phyloP scores from a whole-genome alignment of 1,140 invertebrate genomes.

The Paraescarpia echinospica region DNA sequence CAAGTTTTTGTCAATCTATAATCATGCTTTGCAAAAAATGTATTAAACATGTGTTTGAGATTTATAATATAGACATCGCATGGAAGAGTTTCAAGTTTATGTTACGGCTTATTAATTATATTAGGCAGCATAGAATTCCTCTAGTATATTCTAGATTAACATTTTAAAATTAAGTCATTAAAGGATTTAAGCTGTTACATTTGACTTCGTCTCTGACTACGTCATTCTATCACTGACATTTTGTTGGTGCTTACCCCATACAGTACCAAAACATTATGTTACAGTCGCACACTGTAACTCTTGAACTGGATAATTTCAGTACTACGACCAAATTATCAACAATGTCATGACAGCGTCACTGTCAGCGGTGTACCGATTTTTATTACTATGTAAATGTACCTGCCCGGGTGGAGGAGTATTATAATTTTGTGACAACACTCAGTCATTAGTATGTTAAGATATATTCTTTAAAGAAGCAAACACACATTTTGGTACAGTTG shows the following conservation, averaged over 20 bases:
- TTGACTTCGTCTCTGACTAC: not conserved
- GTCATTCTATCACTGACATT: not conserved
- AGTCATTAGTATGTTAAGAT: not conserved
- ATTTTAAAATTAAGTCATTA: too few relatives aligned
- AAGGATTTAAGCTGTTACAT: not conserved
- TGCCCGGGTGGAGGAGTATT: not conserved
- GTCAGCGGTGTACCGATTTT: not conserved
- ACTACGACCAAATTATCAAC: not conserved
- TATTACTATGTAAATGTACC: not conserved
- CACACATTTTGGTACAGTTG: not conserved
- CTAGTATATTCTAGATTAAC: too few relatives aligned
- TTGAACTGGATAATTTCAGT: not conserved
- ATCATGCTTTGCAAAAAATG: too few relatives aligned
- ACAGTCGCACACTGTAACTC: not conserved
- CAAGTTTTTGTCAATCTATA: too few relatives aligned
- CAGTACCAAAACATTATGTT: not conserved
- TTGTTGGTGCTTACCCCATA: not conserved
- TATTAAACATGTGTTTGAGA: too few relatives aligned
- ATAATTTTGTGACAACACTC: not conserved
- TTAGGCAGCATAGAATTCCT: too few relatives aligned
- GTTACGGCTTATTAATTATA: too few relatives aligned
- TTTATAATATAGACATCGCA: too few relatives aligned
- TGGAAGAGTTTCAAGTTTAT: too few relatives aligned
- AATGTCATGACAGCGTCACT: not conserved
- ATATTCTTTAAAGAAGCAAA: not conserved